Base-by-base conservation (phyloP, 2,888 invertebrate species). In the Chrysomela aeneicollis region DNA sequence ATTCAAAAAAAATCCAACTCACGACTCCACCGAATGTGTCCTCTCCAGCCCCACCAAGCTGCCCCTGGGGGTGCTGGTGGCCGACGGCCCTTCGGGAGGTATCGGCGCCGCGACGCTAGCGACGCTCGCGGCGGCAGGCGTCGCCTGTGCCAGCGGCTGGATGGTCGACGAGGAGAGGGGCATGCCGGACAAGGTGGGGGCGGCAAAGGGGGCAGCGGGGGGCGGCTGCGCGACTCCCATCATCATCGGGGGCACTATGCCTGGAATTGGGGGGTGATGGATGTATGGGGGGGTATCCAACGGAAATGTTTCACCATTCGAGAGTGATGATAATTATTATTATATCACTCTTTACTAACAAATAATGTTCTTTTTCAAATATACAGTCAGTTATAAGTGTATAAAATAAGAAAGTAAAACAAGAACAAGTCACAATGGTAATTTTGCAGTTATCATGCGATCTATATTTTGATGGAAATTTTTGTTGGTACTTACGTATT, bases 221-320 rank as follows among this genome's bases (percentile, higher is more conserved):
- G n/a, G n/a, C n/a, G n/a, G n/a, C n/a, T n/a, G n/a, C n/a, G n/a
- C n/a, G n/a, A 70, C 32, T 42, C 55, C 61, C 46, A 68, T 71
- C 37, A 65, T 75, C 77, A 88, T 82, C 3, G 88, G 87, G 21
- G 87, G 86, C 17, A 86, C 84, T 70, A 87, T 84, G 69, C 87
- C 88, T 73, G 86, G 50, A 71, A 67, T 52, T n/a, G n/a, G n/a
- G n/a, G n/a, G n/a, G n/a, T n/a, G n/a, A 19, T 19, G 61, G 19
- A 9, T 15, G n/a, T 18, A 2, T 51, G n/a, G n/a, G n/a, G n/a
- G n/a, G n/a, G n/a, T n/a, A n/a, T n/a, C n/a, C n/a, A n/a, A n/a
- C n/a, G n/a, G n/a, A n/a, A n/a, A n/a, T n/a, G 17, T 15, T 42
- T 17, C 2, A 42, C 46, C 46, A 3, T 42, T 2, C n/a, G 4